Conservation (phyloP, 2,888 invertebrate species). For the Phengaris arion region DNA sequence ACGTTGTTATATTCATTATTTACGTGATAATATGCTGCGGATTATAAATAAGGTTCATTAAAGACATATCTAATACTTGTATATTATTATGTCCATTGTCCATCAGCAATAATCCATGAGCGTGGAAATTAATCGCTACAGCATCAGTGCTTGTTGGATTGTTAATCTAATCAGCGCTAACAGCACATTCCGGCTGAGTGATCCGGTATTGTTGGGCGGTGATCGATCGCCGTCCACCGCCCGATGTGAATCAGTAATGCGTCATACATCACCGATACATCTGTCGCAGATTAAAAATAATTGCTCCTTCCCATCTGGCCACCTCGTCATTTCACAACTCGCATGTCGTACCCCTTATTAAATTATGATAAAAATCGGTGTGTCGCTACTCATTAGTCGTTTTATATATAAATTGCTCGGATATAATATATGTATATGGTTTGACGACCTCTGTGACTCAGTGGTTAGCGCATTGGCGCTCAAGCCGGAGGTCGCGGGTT, state of each 20-base stretch:
- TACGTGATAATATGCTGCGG: background rate
- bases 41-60: background rate
- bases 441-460: no score
- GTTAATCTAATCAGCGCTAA: slow-evolving; percentile 36
- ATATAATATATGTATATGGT: no score
- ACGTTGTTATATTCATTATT: no score
- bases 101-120: slow-evolving; percentile 11
- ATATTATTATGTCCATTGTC: slow-evolving; percentile 1
- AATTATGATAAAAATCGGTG: no score
- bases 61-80: background rate
- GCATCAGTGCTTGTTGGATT: slow-evolving; percentile 33
- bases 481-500: no score
- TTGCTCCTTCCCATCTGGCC: background rate
- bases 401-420: no score
- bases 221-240: slow-evolving; percentile 28
- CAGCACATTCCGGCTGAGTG: slow-evolving; percentile 36
- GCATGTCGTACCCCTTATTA: no score
- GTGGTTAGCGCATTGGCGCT: no score
- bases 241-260: slow-evolving; percentile 29
- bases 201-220: slow-evolving; percentile 33
- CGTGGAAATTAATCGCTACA: slow-evolving; percentile 32
- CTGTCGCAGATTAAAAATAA: slow-evolving; percentile 17
- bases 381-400: no score
- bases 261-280: slow-evolving; percentile 8
- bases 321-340: no score